phyloP scores from a whole-genome alignment of 2,113 vertebrate species.

The Oryzias melastigma region DNA sequence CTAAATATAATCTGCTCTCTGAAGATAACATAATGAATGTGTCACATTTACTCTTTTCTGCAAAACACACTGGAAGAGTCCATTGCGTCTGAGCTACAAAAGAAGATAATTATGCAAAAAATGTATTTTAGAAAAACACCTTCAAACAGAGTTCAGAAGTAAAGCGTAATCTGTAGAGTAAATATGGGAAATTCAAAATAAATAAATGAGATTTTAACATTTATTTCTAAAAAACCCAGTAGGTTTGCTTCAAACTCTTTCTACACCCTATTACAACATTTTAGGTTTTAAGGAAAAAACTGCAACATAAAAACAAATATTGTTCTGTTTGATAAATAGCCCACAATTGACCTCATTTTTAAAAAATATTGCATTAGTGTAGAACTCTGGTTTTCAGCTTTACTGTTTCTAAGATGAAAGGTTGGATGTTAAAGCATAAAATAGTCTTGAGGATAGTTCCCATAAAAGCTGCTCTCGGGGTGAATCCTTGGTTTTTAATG shows the following conservation, averaged over 20 bases:
- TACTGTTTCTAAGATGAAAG: conserved; percentile 15
- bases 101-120: background rate
- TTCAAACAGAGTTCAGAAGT: conserved; percentile 1
- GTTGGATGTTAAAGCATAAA: conserved; percentile 8
- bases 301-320: conserved; percentile 27
- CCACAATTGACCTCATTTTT: conserved; percentile 9
- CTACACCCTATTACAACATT: conserved; percentile 17
- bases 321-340: conserved; percentile 14
- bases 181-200: too few species aligned
- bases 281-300: conserved; percentile 3
- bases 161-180: conserved; percentile 2
- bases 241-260: conserved; percentile 12
- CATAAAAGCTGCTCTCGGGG: conserved; percentile 17
- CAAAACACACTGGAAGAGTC: background rate
- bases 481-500: conserved; percentile 20
- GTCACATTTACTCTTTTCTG: too few species aligned
- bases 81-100: background rate
- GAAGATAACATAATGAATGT: too few species aligned
- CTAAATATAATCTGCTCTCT: too few species aligned
- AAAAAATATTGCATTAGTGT: conserved; percentile 6
- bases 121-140: conserved; percentile 20
- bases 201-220: too few species aligned
- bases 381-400: conserved; percentile 14
- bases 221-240: conserved; percentile 12
- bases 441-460: conserved; percentile 18